Conservation (phyloP, 37 sponge, comb jelly and placozoan species). For the Hormiphora californensis region DNA sequence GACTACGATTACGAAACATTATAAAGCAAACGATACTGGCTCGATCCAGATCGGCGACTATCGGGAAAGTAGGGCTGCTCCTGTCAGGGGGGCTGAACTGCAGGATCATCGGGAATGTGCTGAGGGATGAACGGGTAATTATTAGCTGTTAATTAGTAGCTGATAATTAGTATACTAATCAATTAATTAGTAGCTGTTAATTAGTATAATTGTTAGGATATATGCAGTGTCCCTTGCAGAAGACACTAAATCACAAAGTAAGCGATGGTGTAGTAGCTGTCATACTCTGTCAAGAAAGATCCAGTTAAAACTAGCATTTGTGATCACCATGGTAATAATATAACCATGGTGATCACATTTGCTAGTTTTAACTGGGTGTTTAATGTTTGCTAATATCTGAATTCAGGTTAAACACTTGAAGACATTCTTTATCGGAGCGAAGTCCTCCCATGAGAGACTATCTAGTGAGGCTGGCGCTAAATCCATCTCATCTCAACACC, state of each 20-base stretch:
- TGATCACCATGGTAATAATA: not conserved
- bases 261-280: no score
- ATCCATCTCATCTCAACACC: not conserved
- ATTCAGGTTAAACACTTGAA: not conserved
- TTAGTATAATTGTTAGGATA: not conserved
- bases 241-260: no score
- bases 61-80: not conserved
- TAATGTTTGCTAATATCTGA: no score
- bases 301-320: not conserved
- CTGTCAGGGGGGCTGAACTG: conserved; percentile 39
- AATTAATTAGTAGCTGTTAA: no score
- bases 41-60: not conserved
- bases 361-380: no score
- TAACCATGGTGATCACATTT: no score
- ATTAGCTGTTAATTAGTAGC: not conserved
- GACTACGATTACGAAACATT: not conserved
- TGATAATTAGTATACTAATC: no score
- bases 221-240: no score
- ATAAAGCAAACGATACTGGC: conserved; percentile 24
- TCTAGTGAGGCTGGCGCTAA: not conserved
- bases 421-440: conserved; percentile 30
- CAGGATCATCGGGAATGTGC: conserved; percentile 21
- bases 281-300: not conserved
- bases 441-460: not conserved
- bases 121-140: not conserved